phyloP scores from a whole-genome alignment of 2,797 vertebrate species.

The Agapornis canus region DNA sequence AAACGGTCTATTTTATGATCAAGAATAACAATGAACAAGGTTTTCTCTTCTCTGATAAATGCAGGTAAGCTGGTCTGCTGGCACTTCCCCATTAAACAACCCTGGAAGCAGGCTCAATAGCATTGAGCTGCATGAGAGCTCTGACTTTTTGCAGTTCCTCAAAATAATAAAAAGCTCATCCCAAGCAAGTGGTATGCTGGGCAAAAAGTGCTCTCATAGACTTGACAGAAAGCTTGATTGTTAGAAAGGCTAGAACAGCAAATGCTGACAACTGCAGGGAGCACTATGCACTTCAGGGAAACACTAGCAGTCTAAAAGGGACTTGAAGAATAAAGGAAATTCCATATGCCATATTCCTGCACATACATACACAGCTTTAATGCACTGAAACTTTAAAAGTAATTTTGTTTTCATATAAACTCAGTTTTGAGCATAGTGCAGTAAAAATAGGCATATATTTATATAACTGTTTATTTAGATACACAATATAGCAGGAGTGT shows the following conservation, averaged over 20 bases:
- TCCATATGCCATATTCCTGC: neutral
- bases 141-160: neutral
- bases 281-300: neutral
- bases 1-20: neutral
- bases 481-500: neutral
- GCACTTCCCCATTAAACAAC: neutral
- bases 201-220: neutral
- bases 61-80: neutral
- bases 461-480: neutral
- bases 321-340: neutral
- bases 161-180: neutral
- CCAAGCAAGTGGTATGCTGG: neutral
- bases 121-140: neutral
- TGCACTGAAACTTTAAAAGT: neutral
- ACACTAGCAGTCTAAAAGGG: neutral
- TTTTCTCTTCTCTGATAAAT: neutral
- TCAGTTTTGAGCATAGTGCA: neutral
- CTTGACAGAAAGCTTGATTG: neutral
- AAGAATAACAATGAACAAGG: neutral
- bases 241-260: neutral
- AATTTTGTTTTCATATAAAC: neutral
- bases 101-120: neutral
- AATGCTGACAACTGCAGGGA: neutral
- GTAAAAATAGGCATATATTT: neutral
- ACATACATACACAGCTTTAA: neutral